phyloP scores from a whole-genome alignment of 2,113 vertebrate species.

The Psettodes erumei region DNA sequence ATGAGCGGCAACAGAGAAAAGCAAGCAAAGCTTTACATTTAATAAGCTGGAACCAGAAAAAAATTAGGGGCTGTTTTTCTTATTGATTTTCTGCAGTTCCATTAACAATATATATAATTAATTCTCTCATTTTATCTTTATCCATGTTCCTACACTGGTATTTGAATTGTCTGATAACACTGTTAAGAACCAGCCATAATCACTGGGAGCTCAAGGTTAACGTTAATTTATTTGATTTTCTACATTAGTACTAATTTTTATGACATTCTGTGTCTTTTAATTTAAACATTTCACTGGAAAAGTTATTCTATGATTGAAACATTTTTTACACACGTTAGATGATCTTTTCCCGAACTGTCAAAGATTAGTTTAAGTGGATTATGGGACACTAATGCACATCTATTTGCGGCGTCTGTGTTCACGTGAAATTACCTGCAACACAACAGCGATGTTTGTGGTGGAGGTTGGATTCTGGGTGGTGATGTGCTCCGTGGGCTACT shows the following conservation, averaged over 20 bases:
- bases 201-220: not conserved
- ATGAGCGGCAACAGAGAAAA: not conserved
- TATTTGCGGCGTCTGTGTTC: slow-evolving; percentile 42
- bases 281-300: not conserved
- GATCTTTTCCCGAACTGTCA: slow-evolving; percentile 25
- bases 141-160: not conserved
- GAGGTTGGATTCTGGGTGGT: not conserved
- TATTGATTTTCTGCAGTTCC: not conserved
- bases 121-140: not conserved
- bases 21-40: not conserved
- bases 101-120: not conserved
- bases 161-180: not conserved
- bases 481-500: too few species aligned
- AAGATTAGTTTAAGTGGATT: slow-evolving; percentile 73
- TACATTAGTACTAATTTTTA: too few species aligned
- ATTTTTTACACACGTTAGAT: slow-evolving; percentile 8
- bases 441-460: not conserved
- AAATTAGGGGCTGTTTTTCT: too few species aligned
- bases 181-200: not conserved
- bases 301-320: not conserved
- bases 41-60: not conserved
- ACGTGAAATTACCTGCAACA: slow-evolving; percentile 30
- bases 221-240: not conserved
- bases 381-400: slow-evolving; percentile 28
- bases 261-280: not conserved